Evolutionary conservation across 2,113 vertebrate genomes (phyloP).

Genomic region (Philantomba maxwellii): DNA sequence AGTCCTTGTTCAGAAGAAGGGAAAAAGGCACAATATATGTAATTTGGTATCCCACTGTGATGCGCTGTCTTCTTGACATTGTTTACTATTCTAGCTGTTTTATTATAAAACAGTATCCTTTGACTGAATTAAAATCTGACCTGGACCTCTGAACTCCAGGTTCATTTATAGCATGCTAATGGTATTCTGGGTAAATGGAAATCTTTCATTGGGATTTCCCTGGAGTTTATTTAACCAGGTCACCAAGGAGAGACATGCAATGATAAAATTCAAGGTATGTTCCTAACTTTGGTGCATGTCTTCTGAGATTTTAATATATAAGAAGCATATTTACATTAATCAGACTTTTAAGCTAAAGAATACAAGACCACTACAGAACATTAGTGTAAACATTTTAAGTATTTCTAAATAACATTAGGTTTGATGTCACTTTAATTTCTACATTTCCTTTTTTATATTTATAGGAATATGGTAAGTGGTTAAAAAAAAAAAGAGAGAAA

Average conservation of each 20-base stretch:
- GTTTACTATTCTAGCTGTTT: neutral
- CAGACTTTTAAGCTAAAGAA: neutral
- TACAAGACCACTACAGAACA: neutral
- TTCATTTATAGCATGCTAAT: neutral
- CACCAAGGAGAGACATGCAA: neutral
- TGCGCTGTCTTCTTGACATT: neutral
- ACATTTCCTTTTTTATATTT: neutral
- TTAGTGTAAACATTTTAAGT: neutral
- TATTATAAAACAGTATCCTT: neutral
- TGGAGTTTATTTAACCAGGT: neutral
- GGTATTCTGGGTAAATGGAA: neutral
- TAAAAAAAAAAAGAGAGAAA: neutral
- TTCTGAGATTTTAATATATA: neutral
- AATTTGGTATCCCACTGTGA: neutral
- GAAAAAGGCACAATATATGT: neutral
- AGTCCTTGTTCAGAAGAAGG: neutral
- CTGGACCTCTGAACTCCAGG: neutral
- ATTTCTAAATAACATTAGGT: neutral
- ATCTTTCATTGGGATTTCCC: neutral
- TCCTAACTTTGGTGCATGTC: neutral
- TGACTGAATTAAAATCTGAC: neutral
- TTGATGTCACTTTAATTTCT: neutral
- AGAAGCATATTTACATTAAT: neutral
- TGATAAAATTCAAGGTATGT: neutral
- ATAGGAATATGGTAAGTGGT: neutral